phyloP scores from a whole-genome alignment of 2,888 invertebrate genomes.

The Pteria penguin region DNA sequence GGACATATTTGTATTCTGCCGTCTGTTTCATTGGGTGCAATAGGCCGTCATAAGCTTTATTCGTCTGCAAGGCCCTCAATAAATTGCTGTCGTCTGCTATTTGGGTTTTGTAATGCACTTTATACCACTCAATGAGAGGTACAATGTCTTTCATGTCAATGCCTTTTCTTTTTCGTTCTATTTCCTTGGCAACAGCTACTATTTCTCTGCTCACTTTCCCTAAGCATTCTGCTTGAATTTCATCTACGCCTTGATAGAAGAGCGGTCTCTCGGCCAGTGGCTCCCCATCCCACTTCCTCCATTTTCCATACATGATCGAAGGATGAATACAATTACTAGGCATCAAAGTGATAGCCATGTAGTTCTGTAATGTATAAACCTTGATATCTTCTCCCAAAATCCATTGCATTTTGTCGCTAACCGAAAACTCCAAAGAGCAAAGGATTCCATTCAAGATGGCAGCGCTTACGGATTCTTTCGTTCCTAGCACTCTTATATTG shows the following conservation, averaged over 20 bases:
- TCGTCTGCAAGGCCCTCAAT: slow-evolving; percentile 59
- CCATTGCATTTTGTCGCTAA: slow-evolving; percentile 49
- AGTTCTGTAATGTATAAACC: slow-evolving; percentile 56
- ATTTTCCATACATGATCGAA: slow-evolving; percentile 65
- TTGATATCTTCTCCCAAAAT: slow-evolving; percentile 57
- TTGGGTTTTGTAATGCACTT: slow-evolving; percentile 60
- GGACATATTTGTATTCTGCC: slow-evolving; percentile 43
- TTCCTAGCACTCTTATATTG: slow-evolving; percentile 55
- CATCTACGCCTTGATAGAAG: slow-evolving; percentile 65
- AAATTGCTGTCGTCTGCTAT: slow-evolving; percentile 61
- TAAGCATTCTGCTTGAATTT: slow-evolving; percentile 45
- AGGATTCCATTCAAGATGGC: slow-evolving; percentile 53
- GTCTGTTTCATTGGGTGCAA: slow-evolving; percentile 55
- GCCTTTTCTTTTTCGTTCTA: slow-evolving; percentile 47
- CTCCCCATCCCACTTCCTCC: slow-evolving; percentile 67
- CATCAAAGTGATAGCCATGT: slow-evolving; percentile 60
- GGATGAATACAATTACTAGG: slow-evolving; percentile 64
- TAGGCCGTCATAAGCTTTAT: slow-evolving; percentile 64
- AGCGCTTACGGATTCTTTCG: slow-evolving; percentile 53
- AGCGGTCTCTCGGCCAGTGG: slow-evolving; percentile 56
- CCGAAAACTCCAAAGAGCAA: slow-evolving; percentile 25
- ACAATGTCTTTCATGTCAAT: slow-evolving; percentile 56
- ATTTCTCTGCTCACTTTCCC: slow-evolving; percentile 54
- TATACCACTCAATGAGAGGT: slow-evolving; percentile 63
- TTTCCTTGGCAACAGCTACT: slow-evolving; percentile 46